Percentiles rank a stretch among this genome's conserved stretches.
These are phyloP conservation scores for Calycopis cecrops DNA, from an alignment of 1,140 invertebrate species.

Conservation along the genomic window DNA sequence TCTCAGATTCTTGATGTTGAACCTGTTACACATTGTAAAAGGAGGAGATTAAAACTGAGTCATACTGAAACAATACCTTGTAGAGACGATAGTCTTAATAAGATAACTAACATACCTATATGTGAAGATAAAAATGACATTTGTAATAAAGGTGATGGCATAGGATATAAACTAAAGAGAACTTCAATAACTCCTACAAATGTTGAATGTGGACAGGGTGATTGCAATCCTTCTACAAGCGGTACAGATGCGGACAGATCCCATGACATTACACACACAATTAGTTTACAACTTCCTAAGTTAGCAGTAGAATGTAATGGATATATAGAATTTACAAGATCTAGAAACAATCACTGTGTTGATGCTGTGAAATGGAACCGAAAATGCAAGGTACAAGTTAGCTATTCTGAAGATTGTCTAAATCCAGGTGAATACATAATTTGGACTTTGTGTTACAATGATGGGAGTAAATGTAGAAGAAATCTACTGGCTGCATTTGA, in stretches of 20 bases:
- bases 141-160: slow-evolving; percentile 52
- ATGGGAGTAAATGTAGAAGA: slow-evolving; percentile 75
- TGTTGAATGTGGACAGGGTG: slow-evolving; percentile 61
- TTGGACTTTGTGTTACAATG: slow-evolving; percentile 75
- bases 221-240: slow-evolving; percentile 65
- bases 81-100: slow-evolving; percentile 21
- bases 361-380: slow-evolving; percentile 74
- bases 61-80: slow-evolving; percentile 17
- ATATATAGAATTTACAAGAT: slow-evolving; percentile 72
- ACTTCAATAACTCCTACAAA: slow-evolving; percentile 51
- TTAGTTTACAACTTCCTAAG: slow-evolving; percentile 56
- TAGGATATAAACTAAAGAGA: slow-evolving; percentile 40
- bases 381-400: slow-evolving; percentile 76
- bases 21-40: slow-evolving; percentile 24
- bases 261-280: slow-evolving; percentile 48
- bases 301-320: slow-evolving; percentile 67
- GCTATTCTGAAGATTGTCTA: slow-evolving; percentile 69
- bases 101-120: slow-evolving; percentile 27
- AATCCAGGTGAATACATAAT: slow-evolving; percentile 75
- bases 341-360: slow-evolving; percentile 64
- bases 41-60: slow-evolving; percentile 28
- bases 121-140: slow-evolving; percentile 33
- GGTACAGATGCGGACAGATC: slow-evolving; percentile 50
- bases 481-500: slow-evolving; percentile 75
- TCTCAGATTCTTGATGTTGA: slow-evolving; percentile 40